Evolutionary conservation across 2,797 vertebrate genomes (phyloP).

Genomic region (Coilia nasus): DNA sequence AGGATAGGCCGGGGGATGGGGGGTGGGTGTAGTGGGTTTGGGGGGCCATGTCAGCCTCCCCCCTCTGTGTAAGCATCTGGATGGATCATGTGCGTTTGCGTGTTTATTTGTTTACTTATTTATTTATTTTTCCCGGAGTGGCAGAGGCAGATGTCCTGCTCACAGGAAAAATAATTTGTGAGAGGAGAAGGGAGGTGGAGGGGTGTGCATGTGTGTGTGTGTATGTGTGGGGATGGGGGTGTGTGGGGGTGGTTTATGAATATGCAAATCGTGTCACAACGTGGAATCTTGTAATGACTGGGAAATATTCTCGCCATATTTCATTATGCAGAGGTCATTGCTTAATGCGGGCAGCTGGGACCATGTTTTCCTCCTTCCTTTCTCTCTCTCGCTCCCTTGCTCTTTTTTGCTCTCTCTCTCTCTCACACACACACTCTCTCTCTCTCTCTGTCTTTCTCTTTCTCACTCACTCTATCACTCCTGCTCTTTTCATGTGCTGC

Average conservation of each 20-base stretch:
- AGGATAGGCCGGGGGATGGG: background rate
- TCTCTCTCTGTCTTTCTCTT: constrained; percentile 31
- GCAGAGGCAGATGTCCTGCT: constrained; percentile 89
- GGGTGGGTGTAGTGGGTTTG: constrained; percentile 44
- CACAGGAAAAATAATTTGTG: constrained; percentile 87
- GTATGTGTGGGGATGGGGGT: background rate
- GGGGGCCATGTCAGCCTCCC: constrained; percentile 40
- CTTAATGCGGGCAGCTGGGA: constrained; percentile 94
- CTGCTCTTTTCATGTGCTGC: background rate
- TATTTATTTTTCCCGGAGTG: constrained; percentile 75
- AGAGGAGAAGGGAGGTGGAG: constrained; percentile 49
- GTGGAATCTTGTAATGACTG: constrained; percentile 90
- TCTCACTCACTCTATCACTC: constrained; percentile 21
- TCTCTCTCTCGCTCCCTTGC: background rate
- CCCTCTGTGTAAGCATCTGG: constrained; percentile 74
- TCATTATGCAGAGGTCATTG: constrained; percentile 91
- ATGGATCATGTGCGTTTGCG: constrained; percentile 71
- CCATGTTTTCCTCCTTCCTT: constrained; percentile 57
- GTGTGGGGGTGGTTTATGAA: constrained; percentile 74
- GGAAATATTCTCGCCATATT: constrained; percentile 91
- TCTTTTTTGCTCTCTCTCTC: constrained; percentile 17
- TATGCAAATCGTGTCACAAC: constrained; percentile 97
- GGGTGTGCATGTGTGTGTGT: background rate
- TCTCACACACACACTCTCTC: background rate
- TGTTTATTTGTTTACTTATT: constrained; percentile 64